Evolutionary conservation across 2,113 vertebrate genomes (phyloP), one percentile per base, ranked within the genome.

Genomic region (Lophotis ruficrista): DNA sequence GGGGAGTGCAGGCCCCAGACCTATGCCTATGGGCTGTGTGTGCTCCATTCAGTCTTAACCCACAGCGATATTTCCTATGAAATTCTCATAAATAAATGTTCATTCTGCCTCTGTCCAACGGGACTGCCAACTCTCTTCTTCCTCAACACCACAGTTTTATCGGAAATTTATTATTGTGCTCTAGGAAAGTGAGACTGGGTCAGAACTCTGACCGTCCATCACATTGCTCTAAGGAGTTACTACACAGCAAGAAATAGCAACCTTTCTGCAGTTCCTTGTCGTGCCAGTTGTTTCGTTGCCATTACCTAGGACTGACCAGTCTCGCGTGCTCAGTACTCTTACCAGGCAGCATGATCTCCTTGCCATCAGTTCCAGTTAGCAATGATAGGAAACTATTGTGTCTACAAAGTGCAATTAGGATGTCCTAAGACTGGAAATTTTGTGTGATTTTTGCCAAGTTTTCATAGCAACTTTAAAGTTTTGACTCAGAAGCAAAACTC

Each of bases 21-120:
- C 20, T 27, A 1, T 2, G 2, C 3, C 0, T 7, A 0, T 38
- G 53, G 37, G 27, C 4, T 31, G 2, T 0, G 2, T 12, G 5
- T 31, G 17, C 48, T 57, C 1, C 37, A 6, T 66, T 47, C 31
- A 10, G 47, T 6, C 48, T n/a, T 71, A 57, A 57, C 10, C 22
- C 27, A 30, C 28, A 14, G 6, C 33, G 54, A 4, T 45, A 9
- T 18, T 88, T 43, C 17, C 20, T 51, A 8, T 41, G 10, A 31
- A 73, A 30, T 54, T 56, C 28, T 58, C 27, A 13, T 27, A 23
- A 62, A 16, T 8, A 54, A 22, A 12, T 19, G 24, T 35, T 78
- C 27, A 4, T 43, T 83, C 61, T 93, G 25, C 48, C 17, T n/a
- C 48, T 27, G 21, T 56, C 28, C 50, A 54, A 1, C 64, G 38